Conservation (phyloP, 1,140 invertebrate genomes). For the Saccostrea glomerata region DNA sequence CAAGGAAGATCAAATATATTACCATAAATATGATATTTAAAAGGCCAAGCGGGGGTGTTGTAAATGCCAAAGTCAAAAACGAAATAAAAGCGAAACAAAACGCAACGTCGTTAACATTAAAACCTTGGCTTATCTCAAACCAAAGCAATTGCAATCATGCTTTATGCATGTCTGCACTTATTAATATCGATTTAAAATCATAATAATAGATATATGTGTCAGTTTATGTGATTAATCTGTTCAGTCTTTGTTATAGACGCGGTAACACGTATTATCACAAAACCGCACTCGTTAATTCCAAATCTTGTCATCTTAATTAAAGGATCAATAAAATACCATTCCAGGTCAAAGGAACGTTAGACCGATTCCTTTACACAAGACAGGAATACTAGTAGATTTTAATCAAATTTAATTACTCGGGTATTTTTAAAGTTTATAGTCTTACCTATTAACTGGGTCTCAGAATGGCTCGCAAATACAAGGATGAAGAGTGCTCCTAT, state of each 20-base stretch:
- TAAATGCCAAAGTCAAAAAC: neutral
- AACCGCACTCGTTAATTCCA: neutral
- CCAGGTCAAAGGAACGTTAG: neutral
- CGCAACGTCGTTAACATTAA: neutral
- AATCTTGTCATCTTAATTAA: slow-evolving; percentile 21
- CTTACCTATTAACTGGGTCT: slow-evolving; percentile 24
- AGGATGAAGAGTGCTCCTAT: neutral
- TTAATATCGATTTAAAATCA: neutral
- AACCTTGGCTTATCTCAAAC: neutral
- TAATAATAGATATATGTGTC: neutral
- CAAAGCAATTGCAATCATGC: no score
- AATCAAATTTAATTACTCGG: slow-evolving; percentile 17
- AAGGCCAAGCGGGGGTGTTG: neutral
- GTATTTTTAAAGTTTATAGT: neutral
- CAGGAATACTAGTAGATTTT: neutral
- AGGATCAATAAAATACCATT: neutral
- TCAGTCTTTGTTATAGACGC: neutral
- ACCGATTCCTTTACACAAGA: neutral
- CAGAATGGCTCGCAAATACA: neutral
- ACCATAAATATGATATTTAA: neutral
- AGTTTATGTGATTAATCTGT: neutral
- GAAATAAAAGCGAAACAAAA: neutral
- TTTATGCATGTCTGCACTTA: neutral
- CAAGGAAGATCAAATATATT: neutral
- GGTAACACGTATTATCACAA: slow-evolving; percentile 4